Percentiles rank a stretch among this genome's conserved stretches.
phyloP scores from a whole-genome alignment of 35 echinoderm and acorn worm species.

The Diadema setosum region DNA sequence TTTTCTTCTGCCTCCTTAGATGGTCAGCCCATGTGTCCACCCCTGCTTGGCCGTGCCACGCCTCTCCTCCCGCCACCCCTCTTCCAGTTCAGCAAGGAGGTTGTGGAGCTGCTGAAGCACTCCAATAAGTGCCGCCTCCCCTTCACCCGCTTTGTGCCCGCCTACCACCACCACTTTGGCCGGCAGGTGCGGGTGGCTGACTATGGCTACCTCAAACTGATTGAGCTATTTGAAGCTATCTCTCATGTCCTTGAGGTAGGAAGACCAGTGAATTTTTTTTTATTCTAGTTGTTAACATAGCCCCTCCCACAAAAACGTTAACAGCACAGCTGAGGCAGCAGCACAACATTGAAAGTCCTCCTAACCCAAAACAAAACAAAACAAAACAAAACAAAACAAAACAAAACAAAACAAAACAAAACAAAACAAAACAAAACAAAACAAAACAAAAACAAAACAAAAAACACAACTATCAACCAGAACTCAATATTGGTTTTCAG shows the following conservation, averaged over 20 bases:
- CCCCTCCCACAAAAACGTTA: no score
- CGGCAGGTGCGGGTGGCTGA: conserved; percentile 90
- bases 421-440: no score
- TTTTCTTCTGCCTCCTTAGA: background rate
- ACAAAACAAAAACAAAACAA: no score
- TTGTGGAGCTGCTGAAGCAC: conserved; percentile 86
- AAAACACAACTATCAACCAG: no score
- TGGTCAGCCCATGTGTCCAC: background rate
- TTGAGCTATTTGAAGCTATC: conserved; percentile 93
- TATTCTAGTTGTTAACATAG: no score
- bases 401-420: no score
- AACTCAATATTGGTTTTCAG: no score
- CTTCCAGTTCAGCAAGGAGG: conserved; percentile 94
- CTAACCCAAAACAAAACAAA: no score
- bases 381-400: no score
- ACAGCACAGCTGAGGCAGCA: no score
- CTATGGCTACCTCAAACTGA: conserved; percentile 91
- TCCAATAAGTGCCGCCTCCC: conserved; percentile 59
- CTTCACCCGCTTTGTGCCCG: conserved; percentile 85
- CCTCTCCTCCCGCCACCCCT: conserved; percentile 71
- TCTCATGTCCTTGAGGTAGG: conserved; percentile 81
- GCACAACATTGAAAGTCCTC: no score
- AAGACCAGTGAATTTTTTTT: background rate
- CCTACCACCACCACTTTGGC: conserved; percentile 93
- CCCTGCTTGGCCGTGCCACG: background rate